phyloP scores from a whole-genome alignment of 1,140 invertebrate genomes.

The Listronotus oregonensis region DNA sequence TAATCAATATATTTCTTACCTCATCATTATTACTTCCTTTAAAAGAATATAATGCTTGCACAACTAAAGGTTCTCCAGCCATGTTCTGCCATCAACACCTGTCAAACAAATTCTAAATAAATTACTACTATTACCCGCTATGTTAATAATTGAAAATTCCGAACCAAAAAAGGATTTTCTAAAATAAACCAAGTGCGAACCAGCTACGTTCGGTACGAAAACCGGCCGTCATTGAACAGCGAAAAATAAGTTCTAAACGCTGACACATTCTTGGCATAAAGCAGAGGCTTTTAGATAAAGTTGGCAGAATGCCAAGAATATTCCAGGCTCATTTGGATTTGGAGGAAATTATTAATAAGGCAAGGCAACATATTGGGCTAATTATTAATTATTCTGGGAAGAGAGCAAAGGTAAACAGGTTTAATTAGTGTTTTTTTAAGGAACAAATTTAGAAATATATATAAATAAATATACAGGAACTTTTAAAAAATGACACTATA shows the following conservation, averaged over 20 bases:
- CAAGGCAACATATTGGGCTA: conserved; percentile 9
- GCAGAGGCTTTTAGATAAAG: conserved; percentile 33
- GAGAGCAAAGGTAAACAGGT: too few relatives aligned
- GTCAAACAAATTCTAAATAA: conserved; percentile 7
- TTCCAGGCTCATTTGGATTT: conserved; percentile 26
- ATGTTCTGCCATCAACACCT: conserved; percentile 45
- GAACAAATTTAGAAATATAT: too few relatives aligned
- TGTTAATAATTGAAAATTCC: conserved; percentile 9
- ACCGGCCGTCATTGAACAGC: conserved; percentile 46
- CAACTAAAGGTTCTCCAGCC: conserved; percentile 71
- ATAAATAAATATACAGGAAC: too few relatives aligned
- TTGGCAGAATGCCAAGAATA: conserved; percentile 50
- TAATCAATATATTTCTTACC: conserved; percentile 60
- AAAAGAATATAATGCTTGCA: conserved; percentile 90
- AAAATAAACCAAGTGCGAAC: conserved; percentile 12
- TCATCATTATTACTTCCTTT: conserved; percentile 97
- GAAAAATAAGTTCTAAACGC: conserved; percentile 51
- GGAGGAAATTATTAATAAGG: conserved; percentile 30
- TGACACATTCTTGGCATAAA: conserved; percentile 56
- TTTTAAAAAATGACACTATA: too few relatives aligned
- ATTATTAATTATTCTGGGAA: conserved; percentile 15
- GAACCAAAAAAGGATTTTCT: conserved; percentile 24
- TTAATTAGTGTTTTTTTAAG: too few relatives aligned
- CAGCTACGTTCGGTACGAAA: conserved; percentile 27
- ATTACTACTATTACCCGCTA: neutral